Conservation (phyloP, 1,140 invertebrate genomes). For the Lerema accius region DNA sequence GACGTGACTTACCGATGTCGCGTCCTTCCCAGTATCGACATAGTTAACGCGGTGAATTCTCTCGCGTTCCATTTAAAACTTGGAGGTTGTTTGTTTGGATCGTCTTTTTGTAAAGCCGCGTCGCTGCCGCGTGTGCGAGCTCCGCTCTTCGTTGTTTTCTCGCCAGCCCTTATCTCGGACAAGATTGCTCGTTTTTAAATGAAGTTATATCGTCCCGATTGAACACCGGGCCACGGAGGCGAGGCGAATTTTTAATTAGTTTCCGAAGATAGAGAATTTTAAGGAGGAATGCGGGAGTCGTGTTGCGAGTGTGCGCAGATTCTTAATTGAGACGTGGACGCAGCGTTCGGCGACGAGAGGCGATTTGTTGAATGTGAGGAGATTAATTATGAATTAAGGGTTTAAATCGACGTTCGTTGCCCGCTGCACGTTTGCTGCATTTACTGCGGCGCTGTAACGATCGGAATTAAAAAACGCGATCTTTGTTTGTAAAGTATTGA, state of each 20-base stretch:
- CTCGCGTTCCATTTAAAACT: constrained; percentile 79
- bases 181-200: constrained; percentile 82
- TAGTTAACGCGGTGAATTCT: constrained; percentile 78
- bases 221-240: constrained; percentile 71
- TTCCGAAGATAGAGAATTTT: constrained; percentile 80
- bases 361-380: constrained; percentile 60
- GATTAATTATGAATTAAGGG: constrained; percentile 67
- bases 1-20: constrained; percentile 80
- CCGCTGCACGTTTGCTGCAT: constrained; percentile 36
- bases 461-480: constrained; percentile 51
- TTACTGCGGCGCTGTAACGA: constrained; percentile 47
- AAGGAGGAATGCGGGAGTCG: constrained; percentile 72
- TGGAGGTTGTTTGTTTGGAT: constrained; percentile 69
- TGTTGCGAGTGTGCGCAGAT: constrained; percentile 68
- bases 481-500: constrained; percentile 49
- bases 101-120: constrained; percentile 63
- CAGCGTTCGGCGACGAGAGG: constrained; percentile 45
- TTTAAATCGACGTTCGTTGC: constrained; percentile 47
- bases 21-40: constrained; percentile 80
- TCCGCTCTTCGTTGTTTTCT: constrained; percentile 80
- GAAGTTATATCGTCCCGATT: constrained; percentile 81
- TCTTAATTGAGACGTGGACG: constrained; percentile 75
- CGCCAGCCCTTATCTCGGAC: constrained; percentile 78
- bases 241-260: constrained; percentile 83
- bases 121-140: constrained; percentile 70